Base-by-base conservation (phyloP, 2,113 vertebrate species). In the Thalassoma bifasciatum region DNA sequence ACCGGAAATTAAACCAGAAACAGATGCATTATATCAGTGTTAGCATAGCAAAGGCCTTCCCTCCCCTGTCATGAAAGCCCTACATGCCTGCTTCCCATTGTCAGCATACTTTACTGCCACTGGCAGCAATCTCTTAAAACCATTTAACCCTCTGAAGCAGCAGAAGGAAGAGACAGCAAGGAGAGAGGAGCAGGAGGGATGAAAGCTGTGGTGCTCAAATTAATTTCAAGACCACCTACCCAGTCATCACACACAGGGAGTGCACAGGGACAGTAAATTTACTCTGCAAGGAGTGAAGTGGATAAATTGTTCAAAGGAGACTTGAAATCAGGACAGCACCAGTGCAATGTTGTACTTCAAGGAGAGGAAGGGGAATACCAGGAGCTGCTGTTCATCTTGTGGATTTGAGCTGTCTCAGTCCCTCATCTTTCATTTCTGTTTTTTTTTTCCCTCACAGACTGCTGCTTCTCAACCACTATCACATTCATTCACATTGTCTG, bases 221-320 rank as follows among this genome's bases (percentile, higher is more conserved):
- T 88, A 77, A 90, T 90, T 87, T 85, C 77, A 83, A 83, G 81
- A 77, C 78, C 84, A 75, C 84, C 86, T 86, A 88, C 77, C 42
- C 76, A 84, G 76, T 79, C 75, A 83, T 82, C 75, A 79, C 68
- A 75, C 79, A 76, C 58, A 82, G 21, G 66, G 26, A 50, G 68
- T 7, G 52, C 79, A 72, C 56, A 71, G 66, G 65, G 79, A 82
- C 76, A 68, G 65, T 82, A 69, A 37, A 86, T 87, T 84, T 73
- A 64, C 72, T 82, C 77, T 75, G 80, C 38, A 40, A 53, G 59
- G 36, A 34, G 40, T 60, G 47, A 68, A 71, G 68, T 60, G 36
- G 63, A 59, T 63, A 57, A 70, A 80, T 72, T 72, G 49, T 24
- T 44, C 42, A 61, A 75, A 52, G 54, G 14, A 21, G 74, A 73